Conservation (phyloP, 1,140 invertebrate genomes). For the Anagrus nilaparvatae region DNA sequence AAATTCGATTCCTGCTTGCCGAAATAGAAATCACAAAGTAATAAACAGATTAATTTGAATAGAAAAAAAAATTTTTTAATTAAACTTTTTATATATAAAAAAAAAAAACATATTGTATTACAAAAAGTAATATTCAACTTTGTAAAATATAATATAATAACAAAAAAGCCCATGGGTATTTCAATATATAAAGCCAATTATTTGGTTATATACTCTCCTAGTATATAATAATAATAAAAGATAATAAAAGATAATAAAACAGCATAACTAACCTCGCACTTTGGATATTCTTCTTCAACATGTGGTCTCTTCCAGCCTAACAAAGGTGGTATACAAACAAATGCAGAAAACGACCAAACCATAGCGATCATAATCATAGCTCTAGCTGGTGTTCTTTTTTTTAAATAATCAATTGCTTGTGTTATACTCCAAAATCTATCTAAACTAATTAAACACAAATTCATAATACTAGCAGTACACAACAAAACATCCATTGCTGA, state of each 20-base stretch:
- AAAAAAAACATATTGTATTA: neutral
- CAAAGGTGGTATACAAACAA: conserved; percentile 93
- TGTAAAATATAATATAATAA: no score
- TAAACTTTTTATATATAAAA: no score
- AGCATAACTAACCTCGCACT: conserved; percentile 62
- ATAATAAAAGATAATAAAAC: neutral
- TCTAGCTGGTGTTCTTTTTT: conserved; percentile 83
- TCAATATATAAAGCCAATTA: no score
- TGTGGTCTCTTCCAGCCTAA: conserved; percentile 87
- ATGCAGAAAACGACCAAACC: conserved; percentile 88
- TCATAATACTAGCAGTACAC: conserved; percentile 94
- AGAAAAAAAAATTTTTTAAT: no score
- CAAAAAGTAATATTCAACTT: no score
- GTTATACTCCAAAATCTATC: conserved; percentile 98
- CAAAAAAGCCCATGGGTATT: no score
- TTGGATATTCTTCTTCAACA: conserved; percentile 61
- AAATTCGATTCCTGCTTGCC: no score
- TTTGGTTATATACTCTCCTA: no score
- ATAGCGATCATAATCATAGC: conserved; percentile 88
- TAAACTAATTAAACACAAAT: conserved; percentile 89
- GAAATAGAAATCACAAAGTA: no score
- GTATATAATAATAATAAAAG: neutral
- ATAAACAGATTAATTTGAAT: no score
- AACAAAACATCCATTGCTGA: conserved; percentile 92
- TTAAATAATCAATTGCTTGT: conserved; percentile 89